phyloP scores from a whole-genome alignment of 2,113 vertebrate species.

The Indicator maculatus region DNA sequence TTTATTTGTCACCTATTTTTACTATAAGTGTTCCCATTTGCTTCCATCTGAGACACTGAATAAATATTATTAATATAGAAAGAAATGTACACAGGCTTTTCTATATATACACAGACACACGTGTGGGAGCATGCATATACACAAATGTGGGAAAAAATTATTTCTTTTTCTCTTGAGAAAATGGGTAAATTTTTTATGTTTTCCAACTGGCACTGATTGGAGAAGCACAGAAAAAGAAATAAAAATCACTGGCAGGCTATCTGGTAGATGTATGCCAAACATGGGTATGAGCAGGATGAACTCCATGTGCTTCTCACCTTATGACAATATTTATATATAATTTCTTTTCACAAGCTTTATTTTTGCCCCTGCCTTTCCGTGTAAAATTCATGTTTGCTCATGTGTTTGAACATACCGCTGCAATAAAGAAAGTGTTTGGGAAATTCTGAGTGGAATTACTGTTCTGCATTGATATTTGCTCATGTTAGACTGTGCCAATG shows the following conservation, averaged over 20 bases:
- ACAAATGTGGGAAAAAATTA: not conserved
- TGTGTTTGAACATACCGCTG: not conserved
- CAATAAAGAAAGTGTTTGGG: not conserved
- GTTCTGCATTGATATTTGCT: not conserved
- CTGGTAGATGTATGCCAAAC: slow-evolving; percentile 25
- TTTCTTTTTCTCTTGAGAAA: slow-evolving; percentile 3
- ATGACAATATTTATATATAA: slow-evolving; percentile 62
- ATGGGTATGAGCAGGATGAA: slow-evolving; percentile 51
- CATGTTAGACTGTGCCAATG: not conserved
- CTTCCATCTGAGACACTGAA: not conserved
- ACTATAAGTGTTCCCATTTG: not conserved
- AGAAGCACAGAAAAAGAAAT: not conserved
- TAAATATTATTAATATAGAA: not conserved
- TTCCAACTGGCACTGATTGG: slow-evolving; percentile 60
- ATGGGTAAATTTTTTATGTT: not conserved
- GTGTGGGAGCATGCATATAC: not conserved
- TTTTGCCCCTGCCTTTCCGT: slow-evolving; percentile 3
- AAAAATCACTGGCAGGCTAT: slow-evolving; percentile 31
- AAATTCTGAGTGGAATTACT: not conserved
- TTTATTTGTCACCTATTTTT: not conserved
- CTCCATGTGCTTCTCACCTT: slow-evolving; percentile 60
- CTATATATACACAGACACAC: not conserved
- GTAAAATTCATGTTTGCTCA: not conserved
- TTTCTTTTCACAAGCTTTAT: slow-evolving; percentile 29
- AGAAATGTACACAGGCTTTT: not conserved